These are phyloP conservation scores for Diloba caeruleocephala DNA, from an alignment of 2,888 invertebrate genomes.

Conservation along the genomic window DNA sequence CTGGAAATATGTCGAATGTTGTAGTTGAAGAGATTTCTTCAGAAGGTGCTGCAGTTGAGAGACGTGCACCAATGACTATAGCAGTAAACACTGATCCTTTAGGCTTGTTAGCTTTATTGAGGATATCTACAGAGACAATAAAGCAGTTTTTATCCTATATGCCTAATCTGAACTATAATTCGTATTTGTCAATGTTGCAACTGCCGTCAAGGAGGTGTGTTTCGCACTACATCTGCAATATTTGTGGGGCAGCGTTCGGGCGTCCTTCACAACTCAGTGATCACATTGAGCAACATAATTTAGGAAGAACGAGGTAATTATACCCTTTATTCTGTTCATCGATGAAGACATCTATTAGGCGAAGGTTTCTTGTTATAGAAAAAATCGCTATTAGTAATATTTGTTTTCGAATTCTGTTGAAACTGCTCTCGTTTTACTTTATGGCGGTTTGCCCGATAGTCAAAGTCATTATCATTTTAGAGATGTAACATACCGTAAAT, in stretches of 20 bases:
- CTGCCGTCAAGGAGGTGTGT: slow-evolving; percentile 40
- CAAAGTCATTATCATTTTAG: no score
- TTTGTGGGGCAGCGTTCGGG: slow-evolving; percentile 74
- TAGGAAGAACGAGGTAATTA: slow-evolving; percentile 69
- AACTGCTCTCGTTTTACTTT: no score
- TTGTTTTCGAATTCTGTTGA: no score
- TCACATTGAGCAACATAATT: slow-evolving; percentile 73
- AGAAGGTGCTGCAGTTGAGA: background rate
- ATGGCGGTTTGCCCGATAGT: no score
- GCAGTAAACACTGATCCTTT: slow-evolving; percentile 83
- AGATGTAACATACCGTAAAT: no score
- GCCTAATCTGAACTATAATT: slow-evolving; percentile 66
- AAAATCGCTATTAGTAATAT: no score
- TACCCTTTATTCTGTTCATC: slow-evolving; percentile 26
- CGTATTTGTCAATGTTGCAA: slow-evolving; percentile 62
- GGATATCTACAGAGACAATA: slow-evolving; percentile 71
- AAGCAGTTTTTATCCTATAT: slow-evolving; percentile 71
- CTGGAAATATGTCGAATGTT: slow-evolving; percentile 13
- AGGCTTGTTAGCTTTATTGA: slow-evolving; percentile 69
- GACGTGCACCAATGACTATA: slow-evolving; percentile 60
- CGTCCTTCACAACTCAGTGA: slow-evolving; percentile 71
- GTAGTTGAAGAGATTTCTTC: slow-evolving; percentile 9
- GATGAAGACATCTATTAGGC: no score
- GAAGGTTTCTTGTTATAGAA: no score
- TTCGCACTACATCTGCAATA: slow-evolving; percentile 70